Conservation (phyloP, 2,888 invertebrate genomes). For the Ceramica pisi region DNA sequence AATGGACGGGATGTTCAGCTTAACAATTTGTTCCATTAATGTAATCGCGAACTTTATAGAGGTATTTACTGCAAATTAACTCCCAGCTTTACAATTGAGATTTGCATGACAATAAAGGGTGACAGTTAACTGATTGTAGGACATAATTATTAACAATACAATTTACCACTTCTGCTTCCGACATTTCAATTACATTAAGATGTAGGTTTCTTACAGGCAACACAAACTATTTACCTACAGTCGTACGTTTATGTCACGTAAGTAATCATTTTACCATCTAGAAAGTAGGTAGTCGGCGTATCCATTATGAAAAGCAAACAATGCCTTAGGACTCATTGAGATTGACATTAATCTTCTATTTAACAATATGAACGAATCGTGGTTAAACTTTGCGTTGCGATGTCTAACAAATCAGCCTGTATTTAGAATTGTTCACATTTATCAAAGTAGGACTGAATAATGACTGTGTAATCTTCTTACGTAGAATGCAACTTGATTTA, state of each 20-base stretch:
- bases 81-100: conserved; percentile 75
- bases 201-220: neutral
- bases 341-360: conserved; percentile 41
- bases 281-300: conserved; percentile 7
- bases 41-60: conserved; percentile 74
- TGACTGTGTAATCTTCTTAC: conserved; percentile 55
- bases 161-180: conserved; percentile 67
- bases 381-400: conserved; percentile 29
- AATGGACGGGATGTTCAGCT: conserved; percentile 67
- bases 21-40: conserved; percentile 76
- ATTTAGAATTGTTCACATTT: conserved; percentile 61
- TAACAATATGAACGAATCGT: conserved; percentile 28
- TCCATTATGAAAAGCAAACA: conserved; percentile 16
- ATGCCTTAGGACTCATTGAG: conserved; percentile 4
- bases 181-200: conserved; percentile 44
- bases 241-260: neutral
- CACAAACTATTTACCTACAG: neutral
- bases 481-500: conserved; percentile 59
- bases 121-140: conserved; percentile 77
- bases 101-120: conserved; percentile 79
- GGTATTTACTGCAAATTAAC: conserved; percentile 81
- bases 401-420: conserved; percentile 36
- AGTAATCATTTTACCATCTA: neutral
- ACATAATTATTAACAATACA: conserved; percentile 73
- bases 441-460: conserved; percentile 60